Conservation (phyloP, 2,113 vertebrate species). For the Platysteira castanea region DNA sequence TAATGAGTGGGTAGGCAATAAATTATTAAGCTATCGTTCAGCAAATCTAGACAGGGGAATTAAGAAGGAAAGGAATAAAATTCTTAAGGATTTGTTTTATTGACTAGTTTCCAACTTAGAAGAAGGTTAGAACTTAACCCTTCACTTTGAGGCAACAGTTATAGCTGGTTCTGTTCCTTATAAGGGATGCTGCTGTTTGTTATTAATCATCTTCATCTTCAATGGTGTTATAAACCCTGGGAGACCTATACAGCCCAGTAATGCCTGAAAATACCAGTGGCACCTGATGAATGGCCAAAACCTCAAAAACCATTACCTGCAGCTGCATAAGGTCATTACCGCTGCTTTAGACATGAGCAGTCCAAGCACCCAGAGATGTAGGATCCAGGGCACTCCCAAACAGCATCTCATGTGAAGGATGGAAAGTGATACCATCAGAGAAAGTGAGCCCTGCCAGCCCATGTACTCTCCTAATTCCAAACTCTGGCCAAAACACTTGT, state of each 20-base stretch:
- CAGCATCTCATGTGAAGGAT: background rate
- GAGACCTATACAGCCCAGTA: background rate
- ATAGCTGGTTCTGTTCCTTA: background rate
- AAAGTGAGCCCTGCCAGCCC: background rate
- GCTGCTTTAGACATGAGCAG: background rate
- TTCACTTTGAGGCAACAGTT: background rate
- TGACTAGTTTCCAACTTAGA: background rate
- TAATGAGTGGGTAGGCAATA: background rate
- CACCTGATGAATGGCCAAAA: background rate
- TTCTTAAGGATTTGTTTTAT: background rate
- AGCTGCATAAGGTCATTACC: background rate
- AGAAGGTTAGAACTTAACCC: background rate
- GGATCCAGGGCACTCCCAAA: background rate
- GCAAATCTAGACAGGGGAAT: background rate
- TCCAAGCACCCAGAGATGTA: background rate
- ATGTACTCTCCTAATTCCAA: background rate
- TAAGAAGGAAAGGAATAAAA: background rate
- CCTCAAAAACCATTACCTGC: background rate
- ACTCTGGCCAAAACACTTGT: background rate
- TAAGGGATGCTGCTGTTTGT: background rate
- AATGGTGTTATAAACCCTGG: background rate
- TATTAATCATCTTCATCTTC: background rate
- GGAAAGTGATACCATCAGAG: fast-evolving
- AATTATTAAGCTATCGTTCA: background rate
- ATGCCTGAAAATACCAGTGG: background rate